Evolutionary conservation across 2,113 vertebrate genomes (phyloP).

Genomic region (Oenanthe melanoleuca): DNA sequence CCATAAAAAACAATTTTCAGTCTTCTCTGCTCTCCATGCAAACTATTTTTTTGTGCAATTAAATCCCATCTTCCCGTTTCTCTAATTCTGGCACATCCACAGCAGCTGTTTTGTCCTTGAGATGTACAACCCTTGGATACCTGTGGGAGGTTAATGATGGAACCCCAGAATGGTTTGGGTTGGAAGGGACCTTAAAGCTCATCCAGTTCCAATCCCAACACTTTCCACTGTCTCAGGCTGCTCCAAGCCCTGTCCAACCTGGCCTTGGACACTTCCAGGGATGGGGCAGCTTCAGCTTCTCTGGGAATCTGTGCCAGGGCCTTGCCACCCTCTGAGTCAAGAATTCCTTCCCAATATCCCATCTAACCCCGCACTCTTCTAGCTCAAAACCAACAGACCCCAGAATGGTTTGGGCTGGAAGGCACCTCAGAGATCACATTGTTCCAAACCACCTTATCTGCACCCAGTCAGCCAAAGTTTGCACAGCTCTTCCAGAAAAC

Average conservation of each 20-base stretch:
- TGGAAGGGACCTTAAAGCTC: not conserved
- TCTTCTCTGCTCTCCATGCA: not conserved
- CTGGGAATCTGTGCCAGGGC: not conserved
- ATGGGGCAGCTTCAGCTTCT: not conserved
- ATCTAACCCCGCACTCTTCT: not conserved
- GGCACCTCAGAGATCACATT: not conserved
- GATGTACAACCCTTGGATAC: not conserved
- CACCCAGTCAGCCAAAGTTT: not conserved
- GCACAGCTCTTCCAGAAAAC: not conserved
- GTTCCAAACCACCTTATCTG: not conserved
- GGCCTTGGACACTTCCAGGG: not conserved
- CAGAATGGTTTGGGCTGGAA: not conserved
- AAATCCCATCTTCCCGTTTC: not conserved
- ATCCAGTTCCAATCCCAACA: not conserved
- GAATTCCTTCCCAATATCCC: not conserved
- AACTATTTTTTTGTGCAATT: not conserved
- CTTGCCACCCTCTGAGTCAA: rapidly evolving
- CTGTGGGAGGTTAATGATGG: not conserved
- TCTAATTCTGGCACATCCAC: not conserved
- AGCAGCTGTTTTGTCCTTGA: not conserved
- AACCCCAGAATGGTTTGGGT: not conserved
- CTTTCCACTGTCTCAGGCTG: rapidly evolving
- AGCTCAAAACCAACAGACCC: not conserved
- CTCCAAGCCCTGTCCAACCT: rapidly evolving
- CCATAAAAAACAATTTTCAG: not conserved